Percentiles rank a stretch among this genome's conserved stretches.
These are phyloP conservation scores for Macaria liturata DNA, from an alignment of 2,888 invertebrate genomes.

Conservation along the genomic window DNA sequence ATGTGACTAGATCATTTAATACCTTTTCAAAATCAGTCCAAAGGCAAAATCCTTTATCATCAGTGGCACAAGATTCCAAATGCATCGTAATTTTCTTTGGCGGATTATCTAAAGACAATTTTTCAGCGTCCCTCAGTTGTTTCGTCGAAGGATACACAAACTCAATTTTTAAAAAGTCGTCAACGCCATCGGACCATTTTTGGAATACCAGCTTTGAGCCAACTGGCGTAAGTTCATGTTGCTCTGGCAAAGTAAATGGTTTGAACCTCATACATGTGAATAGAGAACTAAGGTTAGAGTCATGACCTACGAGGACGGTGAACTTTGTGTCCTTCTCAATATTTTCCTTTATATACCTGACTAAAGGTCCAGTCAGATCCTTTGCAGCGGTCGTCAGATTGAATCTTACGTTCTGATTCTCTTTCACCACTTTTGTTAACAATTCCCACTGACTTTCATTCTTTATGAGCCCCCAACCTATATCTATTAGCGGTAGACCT, in stretches of 20 bases:
- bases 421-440: constrained; percentile 47
- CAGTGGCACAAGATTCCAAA: constrained; percentile 46
- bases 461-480: constrained; percentile 64
- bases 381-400: constrained; percentile 46
- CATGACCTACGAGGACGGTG: constrained; percentile 61
- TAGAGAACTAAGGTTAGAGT: constrained; percentile 59
- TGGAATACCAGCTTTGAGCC: constrained; percentile 69
- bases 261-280: constrained; percentile 52
- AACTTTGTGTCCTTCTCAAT: constrained; percentile 43
- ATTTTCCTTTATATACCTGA: constrained; percentile 51
- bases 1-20: constrained; percentile 24
- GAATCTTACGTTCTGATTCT: constrained; percentile 60
- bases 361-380: constrained; percentile 51
- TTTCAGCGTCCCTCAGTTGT: constrained; percentile 51
- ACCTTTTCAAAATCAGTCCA: constrained; percentile 49
- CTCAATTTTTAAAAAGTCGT: constrained; percentile 56
- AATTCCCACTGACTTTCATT: constrained; percentile 50
- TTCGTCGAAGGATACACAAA: constrained; percentile 55
- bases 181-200: constrained; percentile 54
- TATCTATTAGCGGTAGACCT: constrained; percentile 49
- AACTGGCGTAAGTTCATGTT: constrained; percentile 61
- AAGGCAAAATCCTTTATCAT: constrained; percentile 52
- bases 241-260: constrained; percentile 48
- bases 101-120: constrained; percentile 45
- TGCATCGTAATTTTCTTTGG: constrained; percentile 50